Evolutionary conservation across 2,888 invertebrate species (phyloP).

Genomic region (Xestia rhomboidea): DNA sequence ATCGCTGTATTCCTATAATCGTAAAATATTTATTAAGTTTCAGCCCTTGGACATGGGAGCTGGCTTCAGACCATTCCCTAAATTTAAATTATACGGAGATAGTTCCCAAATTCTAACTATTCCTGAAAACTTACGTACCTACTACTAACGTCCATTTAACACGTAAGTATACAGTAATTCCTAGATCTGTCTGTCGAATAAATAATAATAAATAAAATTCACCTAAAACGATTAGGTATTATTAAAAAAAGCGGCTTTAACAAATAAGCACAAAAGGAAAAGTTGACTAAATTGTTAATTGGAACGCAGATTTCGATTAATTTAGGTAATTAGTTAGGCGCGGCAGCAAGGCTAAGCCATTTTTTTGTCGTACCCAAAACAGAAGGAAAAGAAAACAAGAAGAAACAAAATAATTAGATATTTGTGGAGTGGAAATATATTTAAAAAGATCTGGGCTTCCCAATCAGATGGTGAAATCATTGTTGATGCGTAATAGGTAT

Average conservation of each 20-base stretch:
- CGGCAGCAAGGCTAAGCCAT: not conserved
- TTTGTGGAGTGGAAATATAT: slow-evolving; percentile 15
- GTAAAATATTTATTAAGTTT: slow-evolving; percentile 18
- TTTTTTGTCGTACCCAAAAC: not conserved
- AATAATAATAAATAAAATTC: too few species aligned
- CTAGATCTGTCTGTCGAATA: too few species aligned
- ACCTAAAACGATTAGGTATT: not conserved
- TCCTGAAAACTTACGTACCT: not conserved
- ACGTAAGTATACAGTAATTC: not conserved
- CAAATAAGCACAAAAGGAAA: not conserved
- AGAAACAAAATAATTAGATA: not conserved
- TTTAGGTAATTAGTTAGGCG: slow-evolving; percentile 20
- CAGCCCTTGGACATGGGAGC: not conserved
- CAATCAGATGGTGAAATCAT: slow-evolving; percentile 38
- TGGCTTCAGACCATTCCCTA: not conserved
- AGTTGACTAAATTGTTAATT: slow-evolving; percentile 2
- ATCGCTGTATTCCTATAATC: slow-evolving; percentile 14
- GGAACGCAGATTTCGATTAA: slow-evolving; percentile 6
- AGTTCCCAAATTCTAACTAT: not conserved
- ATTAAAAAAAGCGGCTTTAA: not conserved
- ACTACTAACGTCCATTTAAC: not conserved
- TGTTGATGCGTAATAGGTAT: slow-evolving; percentile 39
- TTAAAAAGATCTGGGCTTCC: slow-evolving; percentile 21
- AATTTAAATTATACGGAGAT: not conserved
- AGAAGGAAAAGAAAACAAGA: not conserved